A percentile compares a stretch with the other conserved stretches of the same genome.
These are phyloP conservation scores for Eristalinus aeneus DNA, from an alignment of 2,888 invertebrate species.

Conservation along the genomic window DNA sequence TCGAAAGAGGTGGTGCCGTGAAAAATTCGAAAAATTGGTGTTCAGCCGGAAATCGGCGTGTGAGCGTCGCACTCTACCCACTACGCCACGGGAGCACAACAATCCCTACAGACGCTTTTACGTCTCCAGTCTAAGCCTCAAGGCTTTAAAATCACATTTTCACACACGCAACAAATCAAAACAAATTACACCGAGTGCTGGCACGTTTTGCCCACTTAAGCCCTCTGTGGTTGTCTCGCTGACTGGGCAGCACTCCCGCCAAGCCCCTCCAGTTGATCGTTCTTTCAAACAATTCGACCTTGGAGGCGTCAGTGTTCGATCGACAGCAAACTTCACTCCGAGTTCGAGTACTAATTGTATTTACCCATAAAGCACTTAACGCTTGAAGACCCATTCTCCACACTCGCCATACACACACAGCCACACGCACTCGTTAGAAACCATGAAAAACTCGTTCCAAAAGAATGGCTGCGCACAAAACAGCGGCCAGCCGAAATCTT, in stretches of 20 bases:
- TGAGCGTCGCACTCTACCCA: too few relatives aligned
- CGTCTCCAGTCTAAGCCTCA: too few relatives aligned
- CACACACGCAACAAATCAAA: not conserved
- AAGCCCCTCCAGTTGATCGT: not conserved
- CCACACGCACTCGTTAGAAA: not conserved
- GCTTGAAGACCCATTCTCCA: not conserved
- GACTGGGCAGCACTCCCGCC: not conserved
- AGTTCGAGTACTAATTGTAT: conserved; percentile 5
- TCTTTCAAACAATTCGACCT: conserved; percentile 21
- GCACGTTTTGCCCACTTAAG: not conserved
- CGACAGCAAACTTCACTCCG: not conserved
- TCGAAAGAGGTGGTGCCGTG: too few relatives aligned
- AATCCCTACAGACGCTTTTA: too few relatives aligned
- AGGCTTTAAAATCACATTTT: not conserved
- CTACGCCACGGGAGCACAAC: too few relatives aligned
- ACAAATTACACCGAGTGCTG: not conserved
- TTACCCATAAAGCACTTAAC: conserved; percentile 21
- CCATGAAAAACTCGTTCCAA: conserved; percentile 9
- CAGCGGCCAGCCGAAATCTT: not conserved
- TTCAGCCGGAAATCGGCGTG: too few relatives aligned
- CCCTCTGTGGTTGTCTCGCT: not conserved
- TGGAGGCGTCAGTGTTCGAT: not conserved
- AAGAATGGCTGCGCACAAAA: not conserved
- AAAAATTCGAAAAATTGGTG: too few relatives aligned
- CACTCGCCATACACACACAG: not conserved